Evolutionary conservation across 2,888 invertebrate species (phyloP), one percentile per base, ranked within the genome.

Genomic region (Alcis repandata): DNA sequence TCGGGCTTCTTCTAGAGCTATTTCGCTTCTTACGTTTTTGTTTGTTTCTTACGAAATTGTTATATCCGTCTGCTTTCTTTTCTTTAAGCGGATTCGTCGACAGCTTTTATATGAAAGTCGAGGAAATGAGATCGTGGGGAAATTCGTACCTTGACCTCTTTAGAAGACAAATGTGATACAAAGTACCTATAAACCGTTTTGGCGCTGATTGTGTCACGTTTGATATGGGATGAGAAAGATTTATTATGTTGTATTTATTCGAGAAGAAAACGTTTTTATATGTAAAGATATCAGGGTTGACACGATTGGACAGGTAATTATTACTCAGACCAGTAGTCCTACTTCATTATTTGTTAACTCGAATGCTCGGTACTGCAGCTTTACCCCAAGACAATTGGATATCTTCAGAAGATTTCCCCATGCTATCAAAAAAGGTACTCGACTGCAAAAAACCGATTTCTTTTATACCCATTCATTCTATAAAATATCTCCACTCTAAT

Each of bases 1-100:
- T 90, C 85, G 77, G 81, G 84, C 82, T 85, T 84, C 84, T 88
- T 79, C 80, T 84, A 84, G 88, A 86, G 83, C 83, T 87, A 89
- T 86, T 64, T 89, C 88, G 80, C 84, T 84, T 86, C 87, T 86
- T 86, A 90, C 87, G 86, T 92, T 92, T 63, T 90, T 91, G 89
- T 91, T 91, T 92, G 90, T 92, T 89, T 90, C 89, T 87, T 86
- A 84, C 85, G 79, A 91, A 92, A 91, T 92, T 92, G 91, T 91
- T 92, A 92, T 93, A 91, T 92, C 92, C 91, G 90, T 76, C 79
- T 87, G 85, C 80, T 90, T 91, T 89, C 87, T 88, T 91, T 88
- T 83, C 85, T 84, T 83, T 87, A 91, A 91, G 85, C 88, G 87
- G 88, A 90, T 90, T 89, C 85, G 84, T 86, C 85, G 85, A 77